These are phyloP conservation scores for Syndactyla subalaris DNA, from an alignment of 2,797 vertebrate species.

Conservation along the genomic window DNA sequence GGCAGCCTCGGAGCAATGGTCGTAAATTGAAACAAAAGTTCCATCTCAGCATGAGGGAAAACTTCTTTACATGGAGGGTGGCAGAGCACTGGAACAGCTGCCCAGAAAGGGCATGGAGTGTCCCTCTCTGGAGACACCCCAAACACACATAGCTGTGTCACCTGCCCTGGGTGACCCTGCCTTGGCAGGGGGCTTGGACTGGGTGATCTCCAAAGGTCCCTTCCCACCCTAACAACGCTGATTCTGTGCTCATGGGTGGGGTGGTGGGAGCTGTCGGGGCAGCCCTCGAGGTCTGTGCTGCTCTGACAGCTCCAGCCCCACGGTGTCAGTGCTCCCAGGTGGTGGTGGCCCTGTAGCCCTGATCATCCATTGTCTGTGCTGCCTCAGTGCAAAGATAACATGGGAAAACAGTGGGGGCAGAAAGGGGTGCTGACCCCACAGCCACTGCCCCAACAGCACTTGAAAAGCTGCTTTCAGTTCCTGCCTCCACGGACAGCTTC, in stretches of 20 bases:
- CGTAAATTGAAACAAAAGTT: neutral
- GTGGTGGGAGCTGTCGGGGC: neutral
- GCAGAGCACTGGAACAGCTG: neutral
- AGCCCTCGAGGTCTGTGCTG: neutral
- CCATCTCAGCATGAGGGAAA: neutral
- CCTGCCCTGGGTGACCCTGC: neutral
- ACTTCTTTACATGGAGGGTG: neutral
- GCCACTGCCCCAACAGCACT: neutral
- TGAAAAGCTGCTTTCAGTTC: neutral
- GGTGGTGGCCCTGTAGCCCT: fast-evolving
- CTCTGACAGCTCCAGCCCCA: neutral
- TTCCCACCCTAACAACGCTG: neutral
- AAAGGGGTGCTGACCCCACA: neutral
- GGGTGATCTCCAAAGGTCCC: neutral
- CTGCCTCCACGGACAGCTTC: neutral
- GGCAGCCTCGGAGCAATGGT: neutral
- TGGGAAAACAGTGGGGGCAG: neutral
- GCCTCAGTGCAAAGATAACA: neutral
- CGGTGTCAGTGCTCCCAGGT: neutral
- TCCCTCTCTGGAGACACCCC: neutral
- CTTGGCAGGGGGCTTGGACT: neutral
- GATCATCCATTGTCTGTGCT: fast-evolving
- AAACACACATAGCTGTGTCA: neutral
- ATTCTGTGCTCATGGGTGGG: neutral
- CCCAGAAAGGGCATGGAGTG: fast-evolving